Conservation (phyloP, 2,797 vertebrate species). For the Phyllotis vaccarum region DNA sequence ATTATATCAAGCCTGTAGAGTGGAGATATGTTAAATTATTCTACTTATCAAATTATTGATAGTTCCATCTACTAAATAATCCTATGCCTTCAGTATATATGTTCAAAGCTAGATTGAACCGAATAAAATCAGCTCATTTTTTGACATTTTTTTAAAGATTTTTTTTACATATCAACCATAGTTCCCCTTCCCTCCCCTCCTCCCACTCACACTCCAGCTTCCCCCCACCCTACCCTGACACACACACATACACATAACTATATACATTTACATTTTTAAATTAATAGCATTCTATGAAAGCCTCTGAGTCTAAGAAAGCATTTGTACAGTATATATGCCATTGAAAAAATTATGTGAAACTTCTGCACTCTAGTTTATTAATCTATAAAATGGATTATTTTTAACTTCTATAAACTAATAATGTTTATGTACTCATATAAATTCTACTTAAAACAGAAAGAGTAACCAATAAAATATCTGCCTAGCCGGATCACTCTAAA, state of each 20-base stretch:
- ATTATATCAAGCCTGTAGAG: background rate
- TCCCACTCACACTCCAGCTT: too few relatives aligned
- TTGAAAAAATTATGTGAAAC: constrained; percentile 35
- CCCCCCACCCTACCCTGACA: too few relatives aligned
- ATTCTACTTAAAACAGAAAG: constrained; percentile 43
- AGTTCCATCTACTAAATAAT: constrained; percentile 4
- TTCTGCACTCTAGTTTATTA: background rate
- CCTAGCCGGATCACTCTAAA: background rate
- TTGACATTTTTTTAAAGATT: too few relatives aligned
- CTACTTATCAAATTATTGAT: constrained; percentile 11
- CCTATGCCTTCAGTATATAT: background rate
- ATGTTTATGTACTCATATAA: constrained; percentile 5
- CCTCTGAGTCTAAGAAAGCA: too few relatives aligned
- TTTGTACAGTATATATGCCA: background rate
- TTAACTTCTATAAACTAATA: constrained; percentile 18
- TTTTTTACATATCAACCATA: too few relatives aligned
- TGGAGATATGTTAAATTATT: background rate
- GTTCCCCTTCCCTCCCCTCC: too few relatives aligned
- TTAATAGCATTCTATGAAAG: background rate
- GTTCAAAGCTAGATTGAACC: background rate
- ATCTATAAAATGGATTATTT: constrained; percentile 63
- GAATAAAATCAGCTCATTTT: background rate
- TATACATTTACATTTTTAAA: background rate
- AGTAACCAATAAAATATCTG: constrained; percentile 40
- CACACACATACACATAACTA: background rate